A percentile compares a stretch with the other conserved stretches of the same genome.
Conservation (phyloP, 2,113 vertebrate species). For the Trichechus manatus region DNA sequence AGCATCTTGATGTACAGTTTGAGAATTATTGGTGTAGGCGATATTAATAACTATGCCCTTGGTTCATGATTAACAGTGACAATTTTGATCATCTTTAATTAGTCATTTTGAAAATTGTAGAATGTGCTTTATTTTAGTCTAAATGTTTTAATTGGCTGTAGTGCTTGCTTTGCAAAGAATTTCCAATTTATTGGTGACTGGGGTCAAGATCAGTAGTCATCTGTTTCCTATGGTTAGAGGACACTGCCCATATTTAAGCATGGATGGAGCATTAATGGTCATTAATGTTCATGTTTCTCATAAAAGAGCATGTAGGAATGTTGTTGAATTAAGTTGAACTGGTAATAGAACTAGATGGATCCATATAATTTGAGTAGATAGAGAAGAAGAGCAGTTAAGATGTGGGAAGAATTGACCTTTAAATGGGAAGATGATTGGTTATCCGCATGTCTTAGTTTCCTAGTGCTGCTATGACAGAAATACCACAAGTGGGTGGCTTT, state of each 20-base stretch:
- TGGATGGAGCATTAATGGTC: background rate
- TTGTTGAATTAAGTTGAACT: background rate
- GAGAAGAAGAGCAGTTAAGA: background rate
- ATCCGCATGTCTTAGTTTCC: no score
- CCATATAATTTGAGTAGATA: background rate
- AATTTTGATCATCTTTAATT: background rate
- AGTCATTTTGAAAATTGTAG: conserved; percentile 36
- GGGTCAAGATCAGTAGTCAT: background rate
- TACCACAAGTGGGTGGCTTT: no score
- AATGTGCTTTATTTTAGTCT: background rate
- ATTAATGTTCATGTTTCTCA: background rate
- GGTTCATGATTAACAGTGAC: background rate
- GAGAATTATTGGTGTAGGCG: background rate
- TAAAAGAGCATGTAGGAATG: background rate
- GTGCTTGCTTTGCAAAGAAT: background rate
- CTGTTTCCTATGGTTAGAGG: background rate
- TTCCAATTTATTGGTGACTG: background rate
- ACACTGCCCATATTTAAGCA: background rate
- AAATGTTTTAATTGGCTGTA: background rate
- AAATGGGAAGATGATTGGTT: background rate
- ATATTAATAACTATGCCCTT: background rate
- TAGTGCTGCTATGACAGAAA: no score
- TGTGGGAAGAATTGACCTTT: background rate
- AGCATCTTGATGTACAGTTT: background rate
- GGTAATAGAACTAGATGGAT: background rate